Evolutionary conservation across 1,140 invertebrate species (phyloP), one percentile per base, ranked within the genome.

Genomic region (Microplitis mediator): DNA sequence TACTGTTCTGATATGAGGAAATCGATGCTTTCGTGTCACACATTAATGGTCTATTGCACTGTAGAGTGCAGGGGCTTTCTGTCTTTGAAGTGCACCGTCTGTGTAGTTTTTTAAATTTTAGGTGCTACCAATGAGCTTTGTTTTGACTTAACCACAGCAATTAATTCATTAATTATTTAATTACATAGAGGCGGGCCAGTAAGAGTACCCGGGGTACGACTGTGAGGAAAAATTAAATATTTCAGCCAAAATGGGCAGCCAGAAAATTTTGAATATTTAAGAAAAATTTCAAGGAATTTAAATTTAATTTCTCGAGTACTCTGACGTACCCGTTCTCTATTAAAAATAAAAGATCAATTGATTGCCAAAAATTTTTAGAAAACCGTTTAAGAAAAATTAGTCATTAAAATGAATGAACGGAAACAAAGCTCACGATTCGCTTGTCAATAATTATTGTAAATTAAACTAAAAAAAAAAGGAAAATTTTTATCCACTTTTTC

Each of bases 41-140:
- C 39, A 58, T 73, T 63, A 73, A 71, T 77, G 72, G 73, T 69
- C 73, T 77, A 74, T 75, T 62, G 67, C 2, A 23, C 23, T 23
- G n/a, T 77, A 77, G 73, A 68, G 74, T 76, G 73, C 64, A 72
- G 75, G 72, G 62, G 72, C 71, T 75, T 75, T 75, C 66, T 79
- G 8, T 45, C 39, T 45, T 45, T 9, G 70, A 77, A 74, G 73
- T 73, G 74, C 75, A 75, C 74, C 70, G 72, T 79, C 74, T 79
- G 72, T 75, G 73, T 54, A 64, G 69, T 73, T 69, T 69, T 39
- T 77, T 77, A 75, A 32, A 32, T 69, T 66, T 73, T 76, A 79
- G 75, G 45, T 56, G 62, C 58, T 62, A 56, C 45, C 66, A 58
- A 74, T 65, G 65, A 74, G 75, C 73, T 70, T 74, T 68, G 36